Evolutionary conservation across 2,797 vertebrate species (phyloP).

Genomic region (Betta splendens): DNA sequence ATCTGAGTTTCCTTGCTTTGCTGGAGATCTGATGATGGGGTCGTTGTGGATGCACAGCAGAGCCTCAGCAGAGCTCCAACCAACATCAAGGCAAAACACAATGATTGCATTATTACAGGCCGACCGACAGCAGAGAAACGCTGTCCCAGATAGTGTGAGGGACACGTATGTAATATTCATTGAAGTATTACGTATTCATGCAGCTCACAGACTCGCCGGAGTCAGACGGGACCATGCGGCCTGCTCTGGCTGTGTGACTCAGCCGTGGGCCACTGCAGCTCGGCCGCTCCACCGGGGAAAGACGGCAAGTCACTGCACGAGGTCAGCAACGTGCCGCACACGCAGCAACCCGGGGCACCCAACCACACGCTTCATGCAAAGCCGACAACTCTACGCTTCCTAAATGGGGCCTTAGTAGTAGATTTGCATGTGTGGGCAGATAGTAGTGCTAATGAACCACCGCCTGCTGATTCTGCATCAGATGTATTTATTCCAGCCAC

Average conservation of each 20-base stretch:
- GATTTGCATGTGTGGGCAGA: background rate
- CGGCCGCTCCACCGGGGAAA: constrained; percentile 42
- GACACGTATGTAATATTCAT: constrained; percentile 71
- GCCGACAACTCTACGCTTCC: background rate
- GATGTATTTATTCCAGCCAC: background rate
- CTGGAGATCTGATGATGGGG: too few species aligned
- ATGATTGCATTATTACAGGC: constrained; percentile 14
- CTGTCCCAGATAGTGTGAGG: constrained; percentile 56
- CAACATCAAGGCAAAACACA: constrained; percentile 13
- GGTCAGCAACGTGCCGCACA: constrained; percentile 49
- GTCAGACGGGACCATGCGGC: constrained; percentile 24
- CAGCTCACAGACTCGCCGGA: constrained; percentile 22
- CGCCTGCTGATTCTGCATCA: too few species aligned
- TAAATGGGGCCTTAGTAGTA: constrained; percentile 4
- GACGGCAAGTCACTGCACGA: constrained; percentile 38
- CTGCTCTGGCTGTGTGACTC: constrained; percentile 36
- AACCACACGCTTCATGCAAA: background rate
- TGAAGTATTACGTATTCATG: constrained; percentile 63
- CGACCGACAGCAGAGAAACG: constrained; percentile 31
- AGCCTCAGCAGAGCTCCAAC: too few species aligned
- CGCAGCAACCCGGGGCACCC: background rate
- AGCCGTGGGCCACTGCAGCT: constrained; percentile 38
- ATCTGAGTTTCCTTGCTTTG: too few species aligned
- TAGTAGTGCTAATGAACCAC: background rate
- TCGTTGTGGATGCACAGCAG: too few species aligned